Evolutionary conservation across 2,888 invertebrate species (phyloP).

Genomic region (Liopterus haemorrhoidalis): DNA sequence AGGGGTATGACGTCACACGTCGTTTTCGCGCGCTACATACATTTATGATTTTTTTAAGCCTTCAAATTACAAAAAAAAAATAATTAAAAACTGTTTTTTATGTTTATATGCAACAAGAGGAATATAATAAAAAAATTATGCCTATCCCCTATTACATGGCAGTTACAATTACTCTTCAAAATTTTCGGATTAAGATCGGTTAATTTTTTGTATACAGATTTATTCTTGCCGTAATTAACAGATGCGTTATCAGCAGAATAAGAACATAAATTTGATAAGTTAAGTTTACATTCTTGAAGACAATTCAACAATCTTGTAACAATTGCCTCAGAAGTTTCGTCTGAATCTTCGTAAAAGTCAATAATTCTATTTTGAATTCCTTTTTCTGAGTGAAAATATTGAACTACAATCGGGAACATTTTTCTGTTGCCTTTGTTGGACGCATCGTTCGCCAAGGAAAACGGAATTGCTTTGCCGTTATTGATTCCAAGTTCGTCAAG

Average conservation of each 20-base stretch:
- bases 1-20: too few relatives aligned
- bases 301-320: background rate
- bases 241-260: constrained; percentile 25
- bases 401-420: constrained; percentile 13
- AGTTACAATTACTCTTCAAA: constrained; percentile 28
- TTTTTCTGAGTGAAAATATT: constrained; percentile 18
- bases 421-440: constrained; percentile 14
- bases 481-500: constrained; percentile 11
- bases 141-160: constrained; percentile 29
- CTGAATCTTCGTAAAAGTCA: constrained; percentile 6
- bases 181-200: constrained; percentile 14
- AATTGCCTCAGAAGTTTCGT: constrained; percentile 7
- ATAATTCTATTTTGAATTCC: constrained; percentile 4
- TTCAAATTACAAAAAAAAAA: too few relatives aligned
- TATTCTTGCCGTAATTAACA: constrained; percentile 25
- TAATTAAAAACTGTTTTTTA: too few relatives aligned
- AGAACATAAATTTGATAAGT: constrained; percentile 6
- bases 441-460: constrained; percentile 14
- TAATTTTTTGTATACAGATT: constrained; percentile 25
- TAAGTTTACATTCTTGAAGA: background rate
- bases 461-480: constrained; percentile 12
- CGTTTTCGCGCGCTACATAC: too few relatives aligned
- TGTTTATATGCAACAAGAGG: too few relatives aligned
- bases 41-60: too few relatives aligned
- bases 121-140: too few relatives aligned